phyloP scores from a whole-genome alignment of 2,888 invertebrate species.

The Tigriopus californicus region DNA sequence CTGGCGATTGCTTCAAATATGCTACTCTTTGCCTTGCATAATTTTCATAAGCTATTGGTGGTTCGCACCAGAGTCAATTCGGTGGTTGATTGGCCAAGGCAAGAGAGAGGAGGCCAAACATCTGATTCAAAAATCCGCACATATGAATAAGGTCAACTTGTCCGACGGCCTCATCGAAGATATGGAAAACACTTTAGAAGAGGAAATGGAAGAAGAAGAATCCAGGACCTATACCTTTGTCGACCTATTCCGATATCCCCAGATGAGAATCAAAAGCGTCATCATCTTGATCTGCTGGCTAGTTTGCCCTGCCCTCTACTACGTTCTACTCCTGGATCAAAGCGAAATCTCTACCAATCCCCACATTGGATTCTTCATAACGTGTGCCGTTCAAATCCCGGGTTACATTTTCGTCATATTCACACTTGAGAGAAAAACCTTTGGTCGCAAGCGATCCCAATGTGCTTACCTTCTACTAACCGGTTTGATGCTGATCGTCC shows the following conservation, averaged over 20 bases:
- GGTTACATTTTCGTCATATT: slow-evolving; percentile 13
- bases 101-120: slow-evolving; percentile 2
- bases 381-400: slow-evolving; percentile 5
- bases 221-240: slow-evolving; percentile 4
- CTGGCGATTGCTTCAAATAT: slow-evolving; percentile 7
- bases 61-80: slow-evolving; percentile 4
- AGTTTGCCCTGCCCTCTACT: slow-evolving; percentile 6
- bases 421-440: slow-evolving; percentile 1
- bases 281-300: slow-evolving; percentile 4
- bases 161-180: not conserved
- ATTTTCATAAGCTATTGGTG: slow-evolving; percentile 1
- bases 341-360: slow-evolving; percentile 6
- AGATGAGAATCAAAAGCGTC: slow-evolving; percentile 10
- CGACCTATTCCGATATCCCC: slow-evolving; percentile 1
- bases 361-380: slow-evolving; percentile 12
- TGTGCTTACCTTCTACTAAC: not conserved
- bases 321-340: slow-evolving; percentile 15
- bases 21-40: slow-evolving; percentile 7
- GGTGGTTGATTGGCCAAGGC: slow-evolving; percentile 1
- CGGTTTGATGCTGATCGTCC: slow-evolving; percentile 1
- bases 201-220: not conserved
- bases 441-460: slow-evolving; percentile 9
- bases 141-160: not conserved
- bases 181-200: not conserved
- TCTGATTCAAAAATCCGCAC: not conserved